Base-by-base conservation (phyloP, 2,113 vertebrate genomes). In the Corydoras maculifer region DNA sequence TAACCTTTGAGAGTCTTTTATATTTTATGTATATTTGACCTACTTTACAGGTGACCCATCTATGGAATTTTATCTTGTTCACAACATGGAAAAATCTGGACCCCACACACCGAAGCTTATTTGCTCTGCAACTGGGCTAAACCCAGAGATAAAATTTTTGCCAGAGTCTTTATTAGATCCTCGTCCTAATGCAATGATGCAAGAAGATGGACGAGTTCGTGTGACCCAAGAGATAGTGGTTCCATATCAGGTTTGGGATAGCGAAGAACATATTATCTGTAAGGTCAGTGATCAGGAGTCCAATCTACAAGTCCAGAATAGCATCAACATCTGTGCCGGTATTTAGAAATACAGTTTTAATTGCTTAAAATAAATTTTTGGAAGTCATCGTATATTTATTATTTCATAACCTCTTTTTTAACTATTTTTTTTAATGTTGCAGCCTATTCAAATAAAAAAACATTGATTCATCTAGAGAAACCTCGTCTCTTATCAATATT, bases 241-340 rank as follows among this genome's bases (percentile, higher is more conserved):
- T 50, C 1, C 32, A 57, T 63, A 69, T 3, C 4, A 43, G 1
- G 75, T 87, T 18, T 89, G 88, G 88, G 75, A 77, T 69, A 68
- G 32, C 43, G 82, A 81, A n/a, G 50, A 68, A 3, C 6, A 0
- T 5, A 80, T 85, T 67, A 80, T 55, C 2, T 90, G 89, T 83
- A 1, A 82, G 31, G 75, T 87, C 11, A 75, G 31, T 14, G 83
- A 89, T 35, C 58, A 3, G 9, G 29, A 31, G 55, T 4, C 35
- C 7, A 4, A 43, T 1, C 4, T 57, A 58, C 5, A 0, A 2
- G 5, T 15, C 12, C 1, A 0, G 0, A 67, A 83, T 64, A 5
- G 2, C 1, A 82, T 80, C 76, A 86, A 70, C 69, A 0, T 84
- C 62, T 89, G 88, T 51, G 75, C 83, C 83, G 87, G 87, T 89